Evolutionary conservation across 2,113 vertebrate genomes (phyloP).

Genomic region (Romanogobio albipinnatus): DNA sequence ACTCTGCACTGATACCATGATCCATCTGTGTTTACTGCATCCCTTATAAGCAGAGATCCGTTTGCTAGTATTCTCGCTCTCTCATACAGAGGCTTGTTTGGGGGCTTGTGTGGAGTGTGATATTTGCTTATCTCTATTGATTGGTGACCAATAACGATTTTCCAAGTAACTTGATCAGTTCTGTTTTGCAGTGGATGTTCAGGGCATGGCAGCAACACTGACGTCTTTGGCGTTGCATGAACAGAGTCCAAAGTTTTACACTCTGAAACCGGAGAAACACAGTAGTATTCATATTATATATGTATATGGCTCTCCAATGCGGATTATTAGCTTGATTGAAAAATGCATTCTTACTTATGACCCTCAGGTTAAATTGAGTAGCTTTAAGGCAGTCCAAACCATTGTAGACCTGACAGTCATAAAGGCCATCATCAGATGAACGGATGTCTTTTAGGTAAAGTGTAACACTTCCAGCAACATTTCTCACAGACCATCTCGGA

Average conservation of each 20-base stretch:
- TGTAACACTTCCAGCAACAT: neutral
- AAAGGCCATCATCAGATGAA: neutral
- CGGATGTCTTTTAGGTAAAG: neutral
- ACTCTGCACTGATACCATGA: too few relatives aligned
- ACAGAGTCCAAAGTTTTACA: neutral
- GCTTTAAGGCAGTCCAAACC: neutral
- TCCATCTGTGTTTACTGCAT: too few relatives aligned
- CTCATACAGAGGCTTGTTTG: neutral
- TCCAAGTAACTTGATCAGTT: neutral
- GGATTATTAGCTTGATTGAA: neutral
- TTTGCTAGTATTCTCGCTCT: neutral
- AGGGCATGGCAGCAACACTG: neutral
- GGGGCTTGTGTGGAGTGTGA: neutral
- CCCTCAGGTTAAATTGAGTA: neutral
- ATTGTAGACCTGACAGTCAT: neutral
- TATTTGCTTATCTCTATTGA: neutral
- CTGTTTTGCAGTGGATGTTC: neutral
- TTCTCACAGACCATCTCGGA: constrained; percentile 21
- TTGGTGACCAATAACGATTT: neutral
- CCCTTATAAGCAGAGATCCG: neutral
- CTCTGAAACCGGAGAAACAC: neutral
- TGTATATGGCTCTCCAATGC: neutral
- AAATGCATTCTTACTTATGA: neutral
- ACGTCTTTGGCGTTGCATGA: neutral
- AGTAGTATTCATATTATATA: too few relatives aligned